A percentile compares a stretch with the other conserved stretches of the same genome.
These are phyloP conservation scores for Hassar affinis DNA, from an alignment of 2,113 vertebrate genomes.

Conservation along the genomic window DNA sequence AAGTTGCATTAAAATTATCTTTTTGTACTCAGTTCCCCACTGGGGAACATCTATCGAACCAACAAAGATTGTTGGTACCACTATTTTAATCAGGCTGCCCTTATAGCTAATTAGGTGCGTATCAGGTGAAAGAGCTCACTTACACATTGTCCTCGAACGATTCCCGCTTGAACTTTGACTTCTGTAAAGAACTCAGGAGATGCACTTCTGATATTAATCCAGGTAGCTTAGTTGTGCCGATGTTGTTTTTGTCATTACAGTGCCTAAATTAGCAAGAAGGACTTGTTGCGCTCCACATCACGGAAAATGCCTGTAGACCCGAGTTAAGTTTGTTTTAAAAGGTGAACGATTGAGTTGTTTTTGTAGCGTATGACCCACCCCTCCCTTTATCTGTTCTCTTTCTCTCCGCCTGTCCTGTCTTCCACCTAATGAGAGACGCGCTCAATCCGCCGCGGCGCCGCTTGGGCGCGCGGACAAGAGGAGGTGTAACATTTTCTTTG, in stretches of 20 bases:
- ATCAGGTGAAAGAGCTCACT: constrained; percentile 24
- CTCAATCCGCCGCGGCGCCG: constrained; percentile 55
- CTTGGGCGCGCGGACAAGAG: constrained; percentile 62
- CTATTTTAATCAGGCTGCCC: neutral
- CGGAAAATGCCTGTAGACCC: constrained; percentile 28
- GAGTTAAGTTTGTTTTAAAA: constrained; percentile 54
- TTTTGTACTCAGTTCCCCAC: too few relatives aligned
- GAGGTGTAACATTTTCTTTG: constrained; percentile 62
- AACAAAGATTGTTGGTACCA: neutral
- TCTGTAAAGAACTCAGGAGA: neutral
- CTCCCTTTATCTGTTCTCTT: constrained; percentile 52
- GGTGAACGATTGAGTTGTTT: constrained; percentile 59
- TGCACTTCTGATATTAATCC: constrained; percentile 24
- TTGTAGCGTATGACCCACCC: constrained; percentile 50
- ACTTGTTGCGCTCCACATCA: neutral
- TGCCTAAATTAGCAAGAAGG: neutral
- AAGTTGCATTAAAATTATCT: too few relatives aligned
- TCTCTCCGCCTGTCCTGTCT: constrained; percentile 53
- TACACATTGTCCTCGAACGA: constrained; percentile 46
- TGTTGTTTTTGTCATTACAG: neutral
- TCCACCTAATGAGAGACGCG: constrained; percentile 58
- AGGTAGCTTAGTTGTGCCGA: neutral
- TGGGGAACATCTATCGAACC: neutral
- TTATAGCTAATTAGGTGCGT: neutral
- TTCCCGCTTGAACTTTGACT: constrained; percentile 19